phyloP scores from a whole-genome alignment of 2,113 vertebrate genomes.

The zebrafish (Danio rerio) region GRCz12tu NC_133176.1:58161001-58161500 shows the following conservation, averaged over 20 bases:
- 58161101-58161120: constrained; percentile 95
- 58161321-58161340: neutral
- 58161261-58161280: neutral
- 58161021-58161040: too few relatives aligned
- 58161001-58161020: too few relatives aligned
- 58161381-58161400: neutral
- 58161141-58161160: constrained; percentile 10
- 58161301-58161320: neutral
- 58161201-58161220: constrained; percentile 16
- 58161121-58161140: constrained; percentile 95
- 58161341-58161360: neutral
- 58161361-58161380: neutral
- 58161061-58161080: neutral
- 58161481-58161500: neutral
- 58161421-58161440: neutral
- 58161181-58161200: constrained; percentile 31
- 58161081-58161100: constrained; percentile 87
- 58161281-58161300: constrained; percentile 21
- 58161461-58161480: neutral
- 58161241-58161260: neutral
- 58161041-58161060: neutral
- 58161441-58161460: neutral
- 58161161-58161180: constrained; percentile 13
- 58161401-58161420: neutral
- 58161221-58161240: neutral